Conservation (phyloP, 2,797 vertebrate species). For the Craterocephalus amniculus region DNA sequence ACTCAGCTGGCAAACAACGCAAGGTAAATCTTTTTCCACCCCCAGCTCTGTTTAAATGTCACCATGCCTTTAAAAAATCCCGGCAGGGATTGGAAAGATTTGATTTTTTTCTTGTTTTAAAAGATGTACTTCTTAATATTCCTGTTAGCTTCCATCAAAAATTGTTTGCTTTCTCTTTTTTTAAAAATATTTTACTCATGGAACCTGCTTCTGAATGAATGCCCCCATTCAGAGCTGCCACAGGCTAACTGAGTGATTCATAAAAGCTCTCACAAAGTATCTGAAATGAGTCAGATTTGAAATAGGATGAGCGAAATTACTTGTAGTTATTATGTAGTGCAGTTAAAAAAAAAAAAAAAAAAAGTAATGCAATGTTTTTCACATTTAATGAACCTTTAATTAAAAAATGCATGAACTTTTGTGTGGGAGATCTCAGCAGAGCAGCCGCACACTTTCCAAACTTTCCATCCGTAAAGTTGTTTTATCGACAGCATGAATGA, state of each 20-base stretch:
- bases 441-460: not conserved
- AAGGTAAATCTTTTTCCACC: conserved; percentile 87
- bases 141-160: conserved; percentile 17
- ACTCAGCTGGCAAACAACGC: conserved; percentile 97
- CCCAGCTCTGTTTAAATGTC: conserved; percentile 35
- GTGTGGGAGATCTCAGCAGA: conserved; percentile 34
- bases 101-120: conserved; percentile 1
- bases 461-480: not conserved
- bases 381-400: conserved; percentile 5
- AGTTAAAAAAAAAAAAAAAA: not conserved
- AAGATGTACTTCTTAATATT: conserved; percentile 19
- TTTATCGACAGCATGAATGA: not conserved
- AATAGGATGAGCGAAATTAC: not conserved
- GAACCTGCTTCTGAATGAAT: conserved; percentile 54
- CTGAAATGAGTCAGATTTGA: conserved; percentile 1
- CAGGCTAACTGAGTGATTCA: conserved; percentile 20
- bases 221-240: conserved; percentile 54
- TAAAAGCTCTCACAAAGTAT: conserved; percentile 23
- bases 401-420: not conserved
- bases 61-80: conserved; percentile 32
- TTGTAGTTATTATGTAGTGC: not conserved
- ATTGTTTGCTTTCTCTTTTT: conserved; percentile 31
- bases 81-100: conserved; percentile 24
- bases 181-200: conserved; percentile 13
- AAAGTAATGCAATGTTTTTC: too few species aligned